Base-by-base conservation (phyloP, 2,888 invertebrate genomes). In the Ecdyonurus torrentis region DNA sequence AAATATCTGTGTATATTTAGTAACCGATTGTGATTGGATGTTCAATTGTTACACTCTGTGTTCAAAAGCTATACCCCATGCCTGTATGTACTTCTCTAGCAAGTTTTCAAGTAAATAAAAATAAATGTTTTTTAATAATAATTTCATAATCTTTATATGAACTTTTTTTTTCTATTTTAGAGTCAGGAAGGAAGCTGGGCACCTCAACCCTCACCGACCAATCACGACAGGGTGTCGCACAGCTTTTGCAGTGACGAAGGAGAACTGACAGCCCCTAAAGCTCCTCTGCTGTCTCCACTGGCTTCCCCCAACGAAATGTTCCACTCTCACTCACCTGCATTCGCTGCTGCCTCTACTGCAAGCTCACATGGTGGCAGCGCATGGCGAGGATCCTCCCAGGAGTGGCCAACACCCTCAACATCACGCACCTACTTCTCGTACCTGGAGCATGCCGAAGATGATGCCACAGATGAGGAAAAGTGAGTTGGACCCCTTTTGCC, bases 371-470 rank as follows among this genome's bases (percentile, higher is more conserved):
- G 20, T 5, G 5, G 20, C 15, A 20, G 55, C 10, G 5, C 19
- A 5, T 55, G 55, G 55, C n/a, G 55, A 55, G 55, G 55, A 5
- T 5, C 15, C 7, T 10, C 7, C 22, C 55, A 18, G 15, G 19
- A 55, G 37, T 37, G 37, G 22, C 20, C 55, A 10, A n/a, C 19
- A 7, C 22, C 55, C 55, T 55, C 55, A 7, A 55, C 19, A 5
- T 20, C 19, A 5, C n/a, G 80, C 65, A 77, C 82, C 68, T 87
- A 84, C 76, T 85, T 83, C 77, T 86, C 86, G 55, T 86, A 87
- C 76, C 86, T 86, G 74, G 86, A 86, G 71, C 74, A 78, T 52
- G 75, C 80, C 65, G 83, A 82, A 2, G 83, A 83, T 58, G 83
- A 83, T 70, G 78, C 79, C 64, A 78, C 81, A 61, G 83, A 84